Evolutionary conservation across 1,140 invertebrate species (phyloP).

Genomic region (Cydia strobilella): DNA sequence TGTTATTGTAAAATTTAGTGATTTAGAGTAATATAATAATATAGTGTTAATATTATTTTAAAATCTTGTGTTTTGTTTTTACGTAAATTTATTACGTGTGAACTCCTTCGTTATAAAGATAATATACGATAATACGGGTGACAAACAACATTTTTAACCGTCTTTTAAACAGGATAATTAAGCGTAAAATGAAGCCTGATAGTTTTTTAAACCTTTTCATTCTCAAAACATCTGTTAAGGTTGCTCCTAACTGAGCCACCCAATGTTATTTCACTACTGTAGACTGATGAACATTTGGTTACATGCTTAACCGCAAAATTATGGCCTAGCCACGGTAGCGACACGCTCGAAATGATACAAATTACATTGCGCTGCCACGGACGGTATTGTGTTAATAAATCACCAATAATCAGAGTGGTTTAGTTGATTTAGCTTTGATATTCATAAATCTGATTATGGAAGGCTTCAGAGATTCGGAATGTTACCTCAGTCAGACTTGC

Average conservation of each 20-base stretch:
- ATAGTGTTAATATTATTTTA: too few species aligned
- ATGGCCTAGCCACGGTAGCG: background rate
- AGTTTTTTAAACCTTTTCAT: too few species aligned
- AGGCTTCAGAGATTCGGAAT: background rate
- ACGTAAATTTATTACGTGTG: too few species aligned
- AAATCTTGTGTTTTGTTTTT: too few species aligned
- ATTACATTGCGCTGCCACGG: background rate
- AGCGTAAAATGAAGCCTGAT: too few species aligned
- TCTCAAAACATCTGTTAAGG: background rate
- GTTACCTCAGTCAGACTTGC: background rate
- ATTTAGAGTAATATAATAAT: too few species aligned
- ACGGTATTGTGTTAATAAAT: slow-evolving; percentile 1
- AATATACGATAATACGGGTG: too few species aligned
- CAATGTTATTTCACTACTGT: background rate
- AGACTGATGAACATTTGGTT: background rate
- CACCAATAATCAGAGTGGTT: slow-evolving; percentile 2
- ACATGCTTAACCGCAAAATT: slow-evolving; percentile 12
- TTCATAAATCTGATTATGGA: background rate
- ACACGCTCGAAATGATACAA: slow-evolving; percentile 16
- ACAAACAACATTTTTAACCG: too few species aligned
- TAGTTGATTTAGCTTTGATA: background rate
- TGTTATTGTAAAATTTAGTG: too few species aligned
- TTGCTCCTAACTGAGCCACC: background rate
- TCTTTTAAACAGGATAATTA: too few species aligned
- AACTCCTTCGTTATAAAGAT: too few species aligned